A percentile compares a stretch with the other conserved stretches of the same genome.
These are phyloP conservation scores for Geopemphigus sp. DNA, from an alignment of 1,140 invertebrate genomes.

Conservation along the genomic window DNA sequence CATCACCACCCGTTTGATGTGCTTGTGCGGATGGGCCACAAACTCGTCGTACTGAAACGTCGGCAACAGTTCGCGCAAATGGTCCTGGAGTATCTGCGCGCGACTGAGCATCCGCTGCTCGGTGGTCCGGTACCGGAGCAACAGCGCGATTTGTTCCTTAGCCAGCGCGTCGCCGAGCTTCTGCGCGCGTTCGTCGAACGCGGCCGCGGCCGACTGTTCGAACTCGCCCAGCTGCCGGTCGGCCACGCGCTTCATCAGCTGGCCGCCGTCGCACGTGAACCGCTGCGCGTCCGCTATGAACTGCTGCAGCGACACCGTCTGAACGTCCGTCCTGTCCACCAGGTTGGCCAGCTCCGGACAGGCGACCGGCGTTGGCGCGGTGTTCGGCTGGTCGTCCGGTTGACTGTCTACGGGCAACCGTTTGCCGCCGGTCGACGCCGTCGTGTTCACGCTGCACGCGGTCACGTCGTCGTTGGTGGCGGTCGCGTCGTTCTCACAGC, in stretches of 20 bases:
- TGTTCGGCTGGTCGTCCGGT: too few species aligned
- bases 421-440: too few species aligned
- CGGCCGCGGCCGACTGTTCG: background rate
- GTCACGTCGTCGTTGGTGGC: too few species aligned
- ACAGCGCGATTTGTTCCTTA: background rate
- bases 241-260: background rate
- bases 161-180: slow-evolving; percentile 3
- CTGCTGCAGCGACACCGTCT: background rate
- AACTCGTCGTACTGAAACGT: slow-evolving; percentile 18
- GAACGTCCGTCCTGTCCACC: background rate
- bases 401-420: too few species aligned
- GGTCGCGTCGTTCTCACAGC: too few species aligned
- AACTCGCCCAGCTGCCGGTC: background rate
- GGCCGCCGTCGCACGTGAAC: slow-evolving; percentile 1
- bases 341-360: background rate
- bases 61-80: slow-evolving; percentile 9
- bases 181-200: background rate
- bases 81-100: slow-evolving; percentile 16
- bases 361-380: too few species aligned
- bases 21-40: background rate
- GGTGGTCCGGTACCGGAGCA: background rate
- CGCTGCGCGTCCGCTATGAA: background rate
- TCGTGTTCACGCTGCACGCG: too few species aligned
- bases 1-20: background rate
- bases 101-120: slow-evolving; percentile 10